phyloP scores from a whole-genome alignment of 2,888 invertebrate species.

The Drosophila flavopinicola region DNA sequence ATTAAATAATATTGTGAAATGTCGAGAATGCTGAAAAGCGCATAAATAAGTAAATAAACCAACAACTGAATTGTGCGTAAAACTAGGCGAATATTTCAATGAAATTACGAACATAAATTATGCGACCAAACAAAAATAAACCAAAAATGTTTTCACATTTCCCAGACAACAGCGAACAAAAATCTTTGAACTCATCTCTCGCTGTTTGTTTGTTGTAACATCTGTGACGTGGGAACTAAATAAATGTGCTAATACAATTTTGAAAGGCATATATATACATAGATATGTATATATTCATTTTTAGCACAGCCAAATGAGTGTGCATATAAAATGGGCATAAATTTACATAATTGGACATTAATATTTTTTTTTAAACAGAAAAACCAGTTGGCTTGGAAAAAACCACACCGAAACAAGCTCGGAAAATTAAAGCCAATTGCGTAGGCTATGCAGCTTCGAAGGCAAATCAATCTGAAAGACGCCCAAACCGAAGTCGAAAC shows the following conservation, averaged over 20 bases:
- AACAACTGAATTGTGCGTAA: slow-evolving; percentile 56
- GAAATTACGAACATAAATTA: slow-evolving; percentile 39
- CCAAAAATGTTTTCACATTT: slow-evolving; percentile 20
- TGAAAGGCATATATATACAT: slow-evolving; percentile 3
- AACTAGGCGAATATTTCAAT: slow-evolving; percentile 29
- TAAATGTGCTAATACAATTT: slow-evolving; percentile 22
- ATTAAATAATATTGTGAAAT: slow-evolving; percentile 64
- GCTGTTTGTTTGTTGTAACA: slow-evolving; percentile 48
- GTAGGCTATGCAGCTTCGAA: slow-evolving; percentile 27
- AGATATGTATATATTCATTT: too few relatives aligned
- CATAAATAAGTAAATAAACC: slow-evolving; percentile 24
- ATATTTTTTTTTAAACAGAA: slow-evolving; percentile 8
- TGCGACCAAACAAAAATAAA: slow-evolving; percentile 30
- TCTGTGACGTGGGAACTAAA: slow-evolving; percentile 22
- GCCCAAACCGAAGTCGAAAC: slow-evolving; percentile 50
- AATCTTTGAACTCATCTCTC: slow-evolving; percentile 11
- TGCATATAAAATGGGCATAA: slow-evolving; percentile 17
- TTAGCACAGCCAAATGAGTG: slow-evolving; percentile 7
- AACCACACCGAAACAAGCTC: slow-evolving; percentile 3
- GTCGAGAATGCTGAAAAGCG: slow-evolving; percentile 36
- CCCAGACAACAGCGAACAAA: background rate
- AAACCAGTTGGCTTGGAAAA: slow-evolving; percentile 30
- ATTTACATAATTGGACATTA: slow-evolving; percentile 26
- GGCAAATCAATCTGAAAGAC: slow-evolving; percentile 55
- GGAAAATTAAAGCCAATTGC: slow-evolving; percentile 40